A percentile compares a stretch with the other conserved stretches of the same genome.
Conservation (phyloP, 2,888 invertebrate species). For the Ditula angustiorana region DNA sequence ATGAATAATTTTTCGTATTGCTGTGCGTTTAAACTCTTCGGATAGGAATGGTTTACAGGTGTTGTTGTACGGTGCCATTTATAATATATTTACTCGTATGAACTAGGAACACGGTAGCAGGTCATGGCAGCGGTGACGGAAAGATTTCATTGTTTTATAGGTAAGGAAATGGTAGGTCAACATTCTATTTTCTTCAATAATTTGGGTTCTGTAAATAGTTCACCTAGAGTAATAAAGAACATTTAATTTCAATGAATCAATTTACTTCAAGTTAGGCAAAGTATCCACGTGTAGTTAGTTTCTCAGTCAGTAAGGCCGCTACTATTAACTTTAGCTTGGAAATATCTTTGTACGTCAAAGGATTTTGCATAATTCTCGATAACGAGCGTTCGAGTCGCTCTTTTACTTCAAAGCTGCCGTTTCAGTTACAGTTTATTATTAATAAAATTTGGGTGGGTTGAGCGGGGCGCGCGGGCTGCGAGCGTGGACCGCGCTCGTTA, state of each 20-base stretch:
- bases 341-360: constrained; percentile 75
- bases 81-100: too few species aligned
- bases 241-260: constrained; percentile 13
- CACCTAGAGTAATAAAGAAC: background rate
- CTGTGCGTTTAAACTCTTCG: background rate
- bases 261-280: constrained; percentile 27
- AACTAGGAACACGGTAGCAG: too few species aligned
- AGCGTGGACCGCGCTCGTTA: constrained; percentile 66
- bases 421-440: constrained; percentile 85
- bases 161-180: too few species aligned
- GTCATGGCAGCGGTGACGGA: too few species aligned
- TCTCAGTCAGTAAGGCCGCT: constrained; percentile 32
- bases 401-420: constrained; percentile 81
- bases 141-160: too few species aligned
- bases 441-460: constrained; percentile 82
- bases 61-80: too few species aligned
- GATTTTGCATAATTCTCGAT: constrained; percentile 81
- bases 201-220: background rate
- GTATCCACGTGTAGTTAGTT: constrained; percentile 36
- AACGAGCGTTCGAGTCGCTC: constrained; percentile 80
- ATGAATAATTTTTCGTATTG: constrained; percentile 33
- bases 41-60: background rate
- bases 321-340: constrained; percentile 49
- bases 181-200: too few species aligned
- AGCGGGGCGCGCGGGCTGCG: constrained; percentile 62